Conservation (phyloP, 1,140 invertebrate species). For the Patella vulgata region DNA sequence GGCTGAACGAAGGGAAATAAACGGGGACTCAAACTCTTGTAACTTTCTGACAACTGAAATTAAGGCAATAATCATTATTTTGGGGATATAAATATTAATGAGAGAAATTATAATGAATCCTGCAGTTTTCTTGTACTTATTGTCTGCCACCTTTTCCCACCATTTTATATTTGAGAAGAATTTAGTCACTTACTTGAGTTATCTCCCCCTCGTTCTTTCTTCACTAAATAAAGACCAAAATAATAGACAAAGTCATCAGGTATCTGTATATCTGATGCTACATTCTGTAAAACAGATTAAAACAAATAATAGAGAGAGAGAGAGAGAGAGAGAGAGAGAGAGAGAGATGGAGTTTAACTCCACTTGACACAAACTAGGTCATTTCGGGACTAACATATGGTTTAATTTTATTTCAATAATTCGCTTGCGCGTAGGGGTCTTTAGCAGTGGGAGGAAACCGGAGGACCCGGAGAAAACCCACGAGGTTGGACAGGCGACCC, state of each 20-base stretch:
- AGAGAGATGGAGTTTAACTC: too few relatives aligned
- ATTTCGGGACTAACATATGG: too few relatives aligned
- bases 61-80: conserved; percentile 30
- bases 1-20: conserved; percentile 82
- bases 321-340: not conserved
- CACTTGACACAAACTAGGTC: too few relatives aligned
- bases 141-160: too few relatives aligned
- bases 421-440: too few relatives aligned
- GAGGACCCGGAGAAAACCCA: too few relatives aligned
- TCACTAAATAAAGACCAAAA: conserved; percentile 88
- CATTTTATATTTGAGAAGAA: too few relatives aligned
- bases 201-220: conserved; percentile 78
- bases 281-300: conserved; percentile 72
- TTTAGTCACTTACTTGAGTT: conserved; percentile 71
- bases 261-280: conserved; percentile 79
- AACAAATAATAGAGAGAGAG: not conserved
- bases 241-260: conserved; percentile 81
- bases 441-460: too few relatives aligned
- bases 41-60: conserved; percentile 82
- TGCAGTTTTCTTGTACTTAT: too few relatives aligned
- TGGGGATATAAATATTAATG: conserved; percentile 6
- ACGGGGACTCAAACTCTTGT: conserved; percentile 96
- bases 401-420: too few relatives aligned
- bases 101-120: too few relatives aligned
- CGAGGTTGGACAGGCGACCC: too few relatives aligned